phyloP scores from a whole-genome alignment of 1,140 invertebrate species.

The Paracyclopina nana region DNA sequence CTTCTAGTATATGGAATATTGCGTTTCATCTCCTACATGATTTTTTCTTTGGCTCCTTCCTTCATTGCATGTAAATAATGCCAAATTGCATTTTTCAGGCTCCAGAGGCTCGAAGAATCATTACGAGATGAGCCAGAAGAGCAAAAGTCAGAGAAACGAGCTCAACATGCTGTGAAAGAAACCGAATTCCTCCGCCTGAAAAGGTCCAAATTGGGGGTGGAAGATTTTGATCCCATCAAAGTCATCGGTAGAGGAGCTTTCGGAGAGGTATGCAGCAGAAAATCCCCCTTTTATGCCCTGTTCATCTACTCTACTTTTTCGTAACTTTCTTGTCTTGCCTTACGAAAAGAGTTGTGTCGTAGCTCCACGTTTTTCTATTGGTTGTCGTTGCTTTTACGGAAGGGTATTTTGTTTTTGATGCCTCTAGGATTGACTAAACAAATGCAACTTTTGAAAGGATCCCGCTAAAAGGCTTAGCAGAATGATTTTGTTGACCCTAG shows the following conservation, averaged over 20 bases:
- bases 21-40: background rate
- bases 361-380: constrained; percentile 4
- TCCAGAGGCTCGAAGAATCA: constrained; percentile 78
- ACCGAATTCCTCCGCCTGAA: constrained; percentile 93
- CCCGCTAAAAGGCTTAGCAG: too few relatives aligned
- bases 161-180: constrained; percentile 91
- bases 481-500: too few relatives aligned
- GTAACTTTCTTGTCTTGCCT: too few relatives aligned
- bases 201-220: constrained; percentile 80
- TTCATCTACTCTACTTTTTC: too few relatives aligned
- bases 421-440: too few relatives aligned
- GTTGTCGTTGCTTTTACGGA: too few relatives aligned
- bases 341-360: too few relatives aligned
- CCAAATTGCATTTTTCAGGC: constrained; percentile 31
- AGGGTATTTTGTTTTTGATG: too few relatives aligned
- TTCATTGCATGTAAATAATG: background rate
- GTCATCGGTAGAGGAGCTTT: constrained; percentile 90
- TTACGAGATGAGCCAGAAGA: constrained; percentile 78
- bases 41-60: background rate
- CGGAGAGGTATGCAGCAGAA: constrained; percentile 47
- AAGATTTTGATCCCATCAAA: constrained; percentile 96
- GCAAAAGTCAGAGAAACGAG: constrained; percentile 64
- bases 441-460: constrained; percentile 15
- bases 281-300: too few relatives aligned
- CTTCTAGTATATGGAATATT: background rate